Evolutionary conservation across 2,113 vertebrate genomes (phyloP).

Genomic region (Tonatia bakeri): DNA sequence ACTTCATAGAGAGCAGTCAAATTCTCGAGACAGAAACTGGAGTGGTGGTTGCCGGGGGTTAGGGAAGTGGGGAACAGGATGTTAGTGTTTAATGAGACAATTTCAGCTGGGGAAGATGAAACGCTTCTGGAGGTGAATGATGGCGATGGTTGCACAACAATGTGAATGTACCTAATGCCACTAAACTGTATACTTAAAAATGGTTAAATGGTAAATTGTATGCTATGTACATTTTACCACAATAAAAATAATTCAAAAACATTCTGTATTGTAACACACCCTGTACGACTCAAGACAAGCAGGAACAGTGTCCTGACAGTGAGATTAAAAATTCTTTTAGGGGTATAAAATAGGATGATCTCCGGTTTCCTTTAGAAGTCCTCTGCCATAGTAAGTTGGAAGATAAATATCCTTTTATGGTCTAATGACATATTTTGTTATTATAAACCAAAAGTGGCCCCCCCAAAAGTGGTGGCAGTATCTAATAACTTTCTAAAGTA

Average conservation of each 20-base stretch:
- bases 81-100: background rate
- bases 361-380: background rate
- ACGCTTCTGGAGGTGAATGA: background rate
- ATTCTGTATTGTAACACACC: background rate
- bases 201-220: background rate
- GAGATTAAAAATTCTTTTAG: background rate
- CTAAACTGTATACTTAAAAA: background rate
- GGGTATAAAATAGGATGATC: background rate
- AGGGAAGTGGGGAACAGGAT: background rate
- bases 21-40: no score
- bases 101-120: background rate
- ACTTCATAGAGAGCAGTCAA: background rate
- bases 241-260: background rate
- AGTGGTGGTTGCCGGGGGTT: background rate
- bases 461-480: background rate
- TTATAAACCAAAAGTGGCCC: background rate
- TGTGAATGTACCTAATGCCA: background rate
- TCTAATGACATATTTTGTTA: constrained; percentile 7
- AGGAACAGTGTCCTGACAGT: background rate
- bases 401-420: background rate
- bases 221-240: background rate
- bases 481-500: background rate
- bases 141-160: background rate
- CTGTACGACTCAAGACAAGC: background rate
- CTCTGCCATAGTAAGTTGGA: background rate